Conservation (phyloP, 2,888 invertebrate species). For the Nephrotoma flavescens region DNA sequence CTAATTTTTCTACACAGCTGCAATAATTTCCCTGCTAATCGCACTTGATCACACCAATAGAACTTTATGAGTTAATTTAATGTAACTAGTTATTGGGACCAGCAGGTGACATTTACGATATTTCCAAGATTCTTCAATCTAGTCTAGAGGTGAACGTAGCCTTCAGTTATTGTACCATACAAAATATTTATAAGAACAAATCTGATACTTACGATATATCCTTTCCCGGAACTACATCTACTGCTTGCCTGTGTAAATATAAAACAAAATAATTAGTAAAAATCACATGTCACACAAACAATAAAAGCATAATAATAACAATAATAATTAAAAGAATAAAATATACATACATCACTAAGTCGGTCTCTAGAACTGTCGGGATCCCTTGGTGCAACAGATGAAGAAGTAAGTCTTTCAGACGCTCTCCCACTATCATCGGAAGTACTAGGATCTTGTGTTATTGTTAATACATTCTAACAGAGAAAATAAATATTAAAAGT, state of each 20-base stretch:
- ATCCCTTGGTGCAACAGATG: conserved; percentile 59
- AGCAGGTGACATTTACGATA: too few relatives aligned
- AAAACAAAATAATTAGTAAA: conserved; percentile 6
- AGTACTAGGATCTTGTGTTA: conserved; percentile 64
- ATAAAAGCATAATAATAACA: not conserved
- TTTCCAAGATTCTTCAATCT: too few relatives aligned
- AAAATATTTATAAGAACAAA: not conserved
- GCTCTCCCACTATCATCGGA: conserved; percentile 74
- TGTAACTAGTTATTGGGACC: too few relatives aligned
- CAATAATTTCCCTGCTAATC: too few relatives aligned
- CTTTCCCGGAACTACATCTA: conserved; percentile 85
- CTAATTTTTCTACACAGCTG: too few relatives aligned
- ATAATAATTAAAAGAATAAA: not conserved
- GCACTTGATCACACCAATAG: too few relatives aligned
- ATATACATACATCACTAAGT: conserved; percentile 64
- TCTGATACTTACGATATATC: conserved; percentile 74
- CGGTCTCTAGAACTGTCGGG: conserved; percentile 69
- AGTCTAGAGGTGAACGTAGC: too few relatives aligned
- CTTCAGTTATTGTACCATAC: too few relatives aligned
- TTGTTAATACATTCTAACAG: conserved; percentile 48
- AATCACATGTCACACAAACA: not conserved
- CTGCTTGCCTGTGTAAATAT: conserved; percentile 66
- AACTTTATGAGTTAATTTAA: too few relatives aligned
- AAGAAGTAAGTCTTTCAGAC: conserved; percentile 64
- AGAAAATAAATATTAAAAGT: conserved; percentile 7